Base-by-base conservation (phyloP, 2,888 invertebrate species). In the Leptura quadrifasciata region DNA sequence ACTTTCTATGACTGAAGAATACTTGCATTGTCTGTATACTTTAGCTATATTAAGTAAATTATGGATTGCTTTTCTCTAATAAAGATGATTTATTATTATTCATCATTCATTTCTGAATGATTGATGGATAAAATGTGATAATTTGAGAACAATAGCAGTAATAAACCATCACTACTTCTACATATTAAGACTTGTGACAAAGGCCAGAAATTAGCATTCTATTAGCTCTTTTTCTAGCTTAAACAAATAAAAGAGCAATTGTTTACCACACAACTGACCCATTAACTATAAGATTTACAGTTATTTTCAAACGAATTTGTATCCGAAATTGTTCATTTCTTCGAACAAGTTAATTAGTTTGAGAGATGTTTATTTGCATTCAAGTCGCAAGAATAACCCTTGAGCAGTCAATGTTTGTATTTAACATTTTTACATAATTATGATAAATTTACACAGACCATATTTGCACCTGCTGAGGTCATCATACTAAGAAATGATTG, bases 391-490 rank as follows among this genome's bases (percentile, higher is more conserved):
- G 15, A 47, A 47, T 47, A 47, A 6, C 47, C 47, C 47, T 47
- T 12, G 5, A 47, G n/a, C 12, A 47, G 47, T 47, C 5, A 47
- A 20, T 79, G 79, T 79, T 79, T 79, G 79, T 79, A 79, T 79
- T 79, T 74, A 63, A 47, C 71, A 72, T 79, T 69, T 68, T 73
- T 76, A 61, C 74, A 77, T 79, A 74, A 74, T 74, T 76, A 60
- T 70, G 58, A 77, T 75, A 75, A 76, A 73, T 60, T 71, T 52
- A 47, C 60, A 52, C 27, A 47, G 61, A 52, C 21, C 24, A 69
- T 67, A 65, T 72, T 74, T 72, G 47, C 79, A 79, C 76, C 79
- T 77, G 76, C 58, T 52, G 73, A 76, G 79, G 76, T 79, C 77
- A 77, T 76, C 60, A 69, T 12, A 75, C 71, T 73, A 27, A 76